Base-by-base conservation (phyloP, 2,888 invertebrate genomes). In the Drosophila colorata region DNA sequence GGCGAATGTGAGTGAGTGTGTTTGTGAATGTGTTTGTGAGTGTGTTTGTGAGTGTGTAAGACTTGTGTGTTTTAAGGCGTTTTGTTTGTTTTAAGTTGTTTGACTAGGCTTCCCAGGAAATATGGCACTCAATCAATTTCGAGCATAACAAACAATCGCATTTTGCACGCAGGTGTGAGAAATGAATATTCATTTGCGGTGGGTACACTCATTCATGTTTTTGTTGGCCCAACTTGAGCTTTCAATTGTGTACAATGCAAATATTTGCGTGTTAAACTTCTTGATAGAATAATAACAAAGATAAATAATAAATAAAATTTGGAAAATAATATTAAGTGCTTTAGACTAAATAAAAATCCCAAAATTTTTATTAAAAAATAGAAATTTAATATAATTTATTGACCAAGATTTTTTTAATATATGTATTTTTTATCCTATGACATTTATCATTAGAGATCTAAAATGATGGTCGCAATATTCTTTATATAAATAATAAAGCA, bases 101-200 rank as follows among this genome's bases (percentile, higher is more conserved):
- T 60, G 64, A 43, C 35, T 59, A 44, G 58, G 31, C 60, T 65
- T 47, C 52, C 56, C 75, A 56, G n/a, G 40, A 44, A 66, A 55
- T 43, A 46, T 61, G 51, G 40, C 58, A 65, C 67, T 80, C 66
- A 66, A 83, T 79, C 65, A 70, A 49, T 40, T 51, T 41, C 37
- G 20, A 20, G 52, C 48, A 55, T 20, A 57, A 55, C 68, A 63
- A 61, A 79, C 70, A 78, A 57, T 31, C 35, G 11, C 4, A 43
- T 43, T 48, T 53, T 47, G 43, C 35, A 16, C 11, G 11, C 55
- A 55, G 65, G 46, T 65, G 53, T 48, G 56, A 46, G 56, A 46
- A 28, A 52, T 63, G 61, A 61, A 63, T 63, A 63, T 61, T 41
- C 40, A 61, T 43, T 61, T 43, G 48, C n/a, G 61, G 16, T 46